These are phyloP conservation scores for Budorcas taxicolor DNA, from an alignment of 2,113 vertebrate species.

Conservation along the genomic window DNA sequence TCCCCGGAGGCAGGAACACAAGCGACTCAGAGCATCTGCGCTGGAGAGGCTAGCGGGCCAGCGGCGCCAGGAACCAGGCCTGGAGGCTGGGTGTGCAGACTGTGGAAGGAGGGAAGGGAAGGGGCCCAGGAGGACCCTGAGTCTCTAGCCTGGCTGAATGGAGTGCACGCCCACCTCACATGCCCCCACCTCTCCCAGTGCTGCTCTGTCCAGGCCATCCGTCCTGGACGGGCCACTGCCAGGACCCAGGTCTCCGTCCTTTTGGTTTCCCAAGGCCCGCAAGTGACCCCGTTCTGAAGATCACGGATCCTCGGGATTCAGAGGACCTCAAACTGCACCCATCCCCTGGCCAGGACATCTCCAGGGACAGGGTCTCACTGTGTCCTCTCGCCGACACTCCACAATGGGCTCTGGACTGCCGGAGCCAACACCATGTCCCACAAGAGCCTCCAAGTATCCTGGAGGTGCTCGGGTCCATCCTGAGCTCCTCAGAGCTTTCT, in stretches of 20 bases:
- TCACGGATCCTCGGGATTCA: background rate
- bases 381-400: background rate
- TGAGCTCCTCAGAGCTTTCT: background rate
- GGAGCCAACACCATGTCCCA: background rate
- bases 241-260: background rate
- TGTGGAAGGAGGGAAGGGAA: background rate
- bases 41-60: too few relatives aligned
- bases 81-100: background rate
- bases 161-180: background rate
- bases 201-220: background rate
- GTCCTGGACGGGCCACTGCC: background rate
- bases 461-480: background rate
- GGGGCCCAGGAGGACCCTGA: background rate
- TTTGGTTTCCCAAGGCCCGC: background rate
- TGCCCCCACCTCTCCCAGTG: background rate
- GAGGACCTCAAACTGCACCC: background rate
- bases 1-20: background rate
- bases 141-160: background rate
- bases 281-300: background rate
- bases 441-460: background rate
- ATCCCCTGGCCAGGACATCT: background rate
- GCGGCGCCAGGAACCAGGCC: too few relatives aligned
- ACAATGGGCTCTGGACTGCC: fast-evolving
- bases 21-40: background rate
- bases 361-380: background rate